phyloP scores from a whole-genome alignment of 1,140 invertebrate genomes.

The Platyscapa corneri region DNA sequence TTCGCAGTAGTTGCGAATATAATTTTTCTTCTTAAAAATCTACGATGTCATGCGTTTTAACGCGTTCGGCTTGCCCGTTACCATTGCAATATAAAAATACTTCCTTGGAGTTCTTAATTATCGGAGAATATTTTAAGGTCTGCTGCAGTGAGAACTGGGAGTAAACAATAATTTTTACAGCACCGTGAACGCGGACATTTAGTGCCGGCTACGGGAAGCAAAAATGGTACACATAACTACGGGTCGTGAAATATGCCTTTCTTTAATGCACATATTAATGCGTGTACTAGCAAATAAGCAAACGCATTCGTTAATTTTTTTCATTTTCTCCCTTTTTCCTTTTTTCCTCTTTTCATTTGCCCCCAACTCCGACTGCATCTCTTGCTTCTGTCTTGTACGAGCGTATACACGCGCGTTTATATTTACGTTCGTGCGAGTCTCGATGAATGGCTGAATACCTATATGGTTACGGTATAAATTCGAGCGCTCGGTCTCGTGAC shows the following conservation, averaged over 20 bases:
- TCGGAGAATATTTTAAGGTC: not conserved
- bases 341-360: too few relatives aligned
- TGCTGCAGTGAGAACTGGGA: constrained; percentile 5
- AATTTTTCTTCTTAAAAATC: too few relatives aligned
- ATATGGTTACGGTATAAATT: constrained; percentile 50
- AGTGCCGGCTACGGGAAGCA: not conserved
- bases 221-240: not conserved
- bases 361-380: too few relatives aligned
- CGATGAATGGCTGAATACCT: not conserved
- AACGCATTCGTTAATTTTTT: not conserved
- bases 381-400: not conserved
- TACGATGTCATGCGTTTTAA: too few relatives aligned
- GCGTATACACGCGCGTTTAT: not conserved
- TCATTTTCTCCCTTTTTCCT: not conserved
- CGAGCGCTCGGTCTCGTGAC: constrained; percentile 48
- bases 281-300: constrained; percentile 5
- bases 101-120: constrained; percentile 14
- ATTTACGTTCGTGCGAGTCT: not conserved
- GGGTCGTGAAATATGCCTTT: constrained; percentile 8
- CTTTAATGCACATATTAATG: constrained; percentile 25
- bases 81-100: not conserved
- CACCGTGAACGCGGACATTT: not conserved
- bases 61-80: not conserved
- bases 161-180: constrained; percentile 42
- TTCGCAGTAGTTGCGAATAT: too few relatives aligned